These are phyloP conservation scores for Ooceraea biroi DNA, from an alignment of 1,140 invertebrate species.

Conservation along the genomic window DNA sequence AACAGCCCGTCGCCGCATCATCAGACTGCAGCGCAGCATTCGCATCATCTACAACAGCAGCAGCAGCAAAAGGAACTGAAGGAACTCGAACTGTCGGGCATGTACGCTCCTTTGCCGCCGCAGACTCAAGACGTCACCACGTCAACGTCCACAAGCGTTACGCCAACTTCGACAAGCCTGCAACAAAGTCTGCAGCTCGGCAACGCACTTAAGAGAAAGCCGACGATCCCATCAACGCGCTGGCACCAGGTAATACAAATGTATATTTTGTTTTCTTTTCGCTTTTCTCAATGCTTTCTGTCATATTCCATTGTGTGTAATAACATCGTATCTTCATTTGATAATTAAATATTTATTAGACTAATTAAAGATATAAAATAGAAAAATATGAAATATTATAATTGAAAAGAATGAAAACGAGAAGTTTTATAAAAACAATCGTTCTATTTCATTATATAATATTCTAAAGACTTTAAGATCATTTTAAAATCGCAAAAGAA, in stretches of 20 bases:
- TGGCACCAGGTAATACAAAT: slow-evolving; percentile 80
- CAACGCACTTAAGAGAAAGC: slow-evolving; percentile 82
- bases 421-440: no score
- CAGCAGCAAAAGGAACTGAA: slow-evolving; percentile 83
- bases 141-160: slow-evolving; percentile 79
- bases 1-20: slow-evolving; percentile 85
- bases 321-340: no score
- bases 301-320: background rate
- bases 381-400: no score
- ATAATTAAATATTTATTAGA: no score
- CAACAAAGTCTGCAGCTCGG: slow-evolving; percentile 82
- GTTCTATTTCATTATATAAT: no score
- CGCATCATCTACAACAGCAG: slow-evolving; percentile 80
- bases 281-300: background rate
- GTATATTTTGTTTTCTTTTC: background rate
- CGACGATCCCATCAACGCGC: slow-evolving; percentile 81
- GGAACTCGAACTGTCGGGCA: slow-evolving; percentile 83
- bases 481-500: no score
- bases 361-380: no score
- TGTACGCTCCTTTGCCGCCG: slow-evolving; percentile 82
- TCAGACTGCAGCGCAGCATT: slow-evolving; percentile 80
- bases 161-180: slow-evolving; percentile 80
- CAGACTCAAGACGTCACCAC: slow-evolving; percentile 84
- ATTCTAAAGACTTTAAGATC: no score
- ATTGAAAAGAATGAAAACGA: no score